Evolutionary conservation across 2,888 invertebrate genomes (phyloP), one percentile per base, ranked within the genome.

Genomic region (Pammene fasciana): DNA sequence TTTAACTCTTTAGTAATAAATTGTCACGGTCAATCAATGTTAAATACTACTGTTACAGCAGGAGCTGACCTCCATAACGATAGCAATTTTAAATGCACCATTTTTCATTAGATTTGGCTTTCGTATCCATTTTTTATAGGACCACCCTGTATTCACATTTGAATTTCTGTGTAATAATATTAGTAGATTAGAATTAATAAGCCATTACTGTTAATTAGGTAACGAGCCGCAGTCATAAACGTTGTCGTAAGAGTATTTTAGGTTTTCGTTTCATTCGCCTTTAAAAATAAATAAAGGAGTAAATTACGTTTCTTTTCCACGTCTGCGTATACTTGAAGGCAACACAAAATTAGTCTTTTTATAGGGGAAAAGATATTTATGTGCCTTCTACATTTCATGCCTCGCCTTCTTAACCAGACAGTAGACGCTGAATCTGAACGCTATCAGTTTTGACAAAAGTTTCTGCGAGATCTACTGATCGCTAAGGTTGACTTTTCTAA

Each of bases 131-230:
- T 75, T 74, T 74, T 73, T 76, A 77, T 77, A 74, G 75, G 89
- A 88, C 90, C 90, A 89, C 90, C 90, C 84, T 76, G 85, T 45
- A 59, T 48, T 64, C 52, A 62, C 26, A 64, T 68, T 65, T 70
- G 67, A 72, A 70, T 75, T 76, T 75, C 73, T 77, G 75, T 76
- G 72, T 72, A 71, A 75, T 75, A 73, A 77, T 74, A 78, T 79
- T 79, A 76, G 74, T 78, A 78, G 76, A 83, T 86, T 86, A 79
- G 83, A 85, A 86, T 88, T 85, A 87, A 87, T 86, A 84, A 84
- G 75, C 79, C 86, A 84, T 86, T 85, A 80, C 75, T 75, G 75
- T 82, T 83, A 86, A 86, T 86, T 86, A 84, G 74, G 79, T 81
- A 83, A 85, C 82, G 78, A 83, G 76, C 73, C 73, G 77, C 77